A percentile compares a stretch with the other conserved stretches of the same genome.
Evolutionary conservation across 2,888 invertebrate species (phyloP).

Genomic region (Eupelmus urozonus): DNA sequence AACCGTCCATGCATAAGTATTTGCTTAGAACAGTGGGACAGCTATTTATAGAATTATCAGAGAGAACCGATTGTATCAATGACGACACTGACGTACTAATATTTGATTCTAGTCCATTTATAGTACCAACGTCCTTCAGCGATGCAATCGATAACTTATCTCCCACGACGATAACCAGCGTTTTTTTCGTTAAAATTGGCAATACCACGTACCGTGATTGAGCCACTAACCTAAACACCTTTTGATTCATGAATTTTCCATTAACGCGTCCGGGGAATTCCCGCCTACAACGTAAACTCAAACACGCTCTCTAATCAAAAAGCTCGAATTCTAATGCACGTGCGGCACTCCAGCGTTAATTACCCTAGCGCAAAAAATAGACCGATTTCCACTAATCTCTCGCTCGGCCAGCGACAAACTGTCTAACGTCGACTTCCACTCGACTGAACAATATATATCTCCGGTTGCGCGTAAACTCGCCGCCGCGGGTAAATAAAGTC

Average conservation of each 20-base stretch:
- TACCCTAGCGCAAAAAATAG: background rate
- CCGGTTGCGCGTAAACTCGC: background rate
- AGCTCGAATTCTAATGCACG: too few species aligned
- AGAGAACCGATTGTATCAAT: too few species aligned
- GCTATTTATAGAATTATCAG: too few species aligned
- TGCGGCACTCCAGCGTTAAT: too few species aligned
- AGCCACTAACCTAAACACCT: background rate
- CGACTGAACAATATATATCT: constrained; percentile 11
- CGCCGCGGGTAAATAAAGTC: background rate
- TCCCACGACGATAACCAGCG: too few species aligned
- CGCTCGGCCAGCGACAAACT: background rate
- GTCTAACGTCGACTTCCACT: constrained; percentile 17
- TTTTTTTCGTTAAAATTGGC: too few species aligned
- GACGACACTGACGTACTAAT: background rate
- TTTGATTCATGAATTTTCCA: constrained; percentile 14
- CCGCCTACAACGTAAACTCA: background rate
- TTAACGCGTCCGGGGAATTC: background rate
- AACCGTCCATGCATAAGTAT: too few species aligned
- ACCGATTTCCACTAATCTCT: background rate
- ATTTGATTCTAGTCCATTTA: too few species aligned
- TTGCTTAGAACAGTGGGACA: too few species aligned
- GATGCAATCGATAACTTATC: too few species aligned
- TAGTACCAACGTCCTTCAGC: too few species aligned
- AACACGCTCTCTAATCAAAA: too few species aligned
- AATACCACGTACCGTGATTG: background rate